A percentile compares a stretch with the other conserved stretches of the same genome.
Conservation (phyloP, 2,888 invertebrate species). For the Cantharis flavilabris region DNA sequence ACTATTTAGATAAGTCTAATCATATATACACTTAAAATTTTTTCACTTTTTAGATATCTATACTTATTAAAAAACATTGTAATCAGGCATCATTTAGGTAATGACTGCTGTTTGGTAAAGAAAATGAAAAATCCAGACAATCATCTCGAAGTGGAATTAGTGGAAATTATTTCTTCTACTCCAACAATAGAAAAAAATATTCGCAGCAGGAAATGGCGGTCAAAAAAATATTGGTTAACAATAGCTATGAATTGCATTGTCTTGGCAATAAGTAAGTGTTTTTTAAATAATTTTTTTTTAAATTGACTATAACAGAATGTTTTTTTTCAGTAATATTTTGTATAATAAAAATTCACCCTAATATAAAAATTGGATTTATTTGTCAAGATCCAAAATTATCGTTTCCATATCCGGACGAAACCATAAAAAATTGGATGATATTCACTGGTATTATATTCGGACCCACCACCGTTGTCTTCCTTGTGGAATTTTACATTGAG, state of each 20-base stretch:
- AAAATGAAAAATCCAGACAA: neutral
- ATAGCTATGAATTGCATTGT: neutral
- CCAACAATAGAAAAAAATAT: neutral
- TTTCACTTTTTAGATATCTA: neutral
- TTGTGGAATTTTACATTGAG: neutral
- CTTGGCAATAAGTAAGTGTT: neutral
- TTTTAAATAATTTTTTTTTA: no score
- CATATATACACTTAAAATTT: neutral
- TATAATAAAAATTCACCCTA: neutral
- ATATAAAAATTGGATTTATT: neutral
- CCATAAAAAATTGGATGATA: constrained; percentile 59
- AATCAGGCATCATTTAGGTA: neutral
- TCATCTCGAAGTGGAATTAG: neutral
- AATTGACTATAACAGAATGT: neutral
- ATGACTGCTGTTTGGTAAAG: neutral
- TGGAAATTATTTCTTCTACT: neutral
- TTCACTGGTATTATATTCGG: neutral
- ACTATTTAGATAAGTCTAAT: neutral
- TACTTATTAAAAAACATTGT: neutral
- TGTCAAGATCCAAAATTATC: constrained; percentile 59
- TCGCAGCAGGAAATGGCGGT: neutral
- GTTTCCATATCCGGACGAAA: constrained; percentile 69
- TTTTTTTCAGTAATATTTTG: neutral
- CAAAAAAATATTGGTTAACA: neutral
- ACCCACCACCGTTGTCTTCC: neutral